These are phyloP conservation scores for Hirtodrosophila confusa DNA, from an alignment of 2,888 invertebrate genomes.

Conservation along the genomic window DNA sequence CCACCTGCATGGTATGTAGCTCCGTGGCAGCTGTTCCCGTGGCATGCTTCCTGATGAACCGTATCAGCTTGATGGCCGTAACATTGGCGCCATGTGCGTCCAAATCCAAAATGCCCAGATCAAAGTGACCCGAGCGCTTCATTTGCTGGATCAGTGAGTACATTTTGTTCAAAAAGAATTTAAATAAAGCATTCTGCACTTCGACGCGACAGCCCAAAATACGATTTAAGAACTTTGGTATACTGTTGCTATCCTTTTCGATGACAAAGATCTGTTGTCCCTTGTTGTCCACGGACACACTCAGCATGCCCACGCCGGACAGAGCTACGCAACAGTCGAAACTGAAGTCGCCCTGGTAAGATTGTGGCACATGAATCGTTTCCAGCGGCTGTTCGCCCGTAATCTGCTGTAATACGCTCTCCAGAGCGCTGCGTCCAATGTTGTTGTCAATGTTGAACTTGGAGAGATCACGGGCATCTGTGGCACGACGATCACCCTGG, in stretches of 20 bases:
- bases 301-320: constrained; percentile 45
- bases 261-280: constrained; percentile 85
- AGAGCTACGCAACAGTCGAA: constrained; percentile 48
- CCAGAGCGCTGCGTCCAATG: constrained; percentile 96
- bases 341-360: constrained; percentile 94
- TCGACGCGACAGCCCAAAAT: constrained; percentile 99
- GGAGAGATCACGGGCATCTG: constrained; percentile 96
- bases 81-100: constrained; percentile 97
- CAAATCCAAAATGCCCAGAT: constrained; percentile 95
- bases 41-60: constrained; percentile 94
- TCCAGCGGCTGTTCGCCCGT: constrained; percentile 94
- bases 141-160: constrained; percentile 96
- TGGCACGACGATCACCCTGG: constrained; percentile 98
- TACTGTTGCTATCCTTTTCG: constrained; percentile 97
- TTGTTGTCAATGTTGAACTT: constrained; percentile 99
- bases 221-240: constrained; percentile 98
- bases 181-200: constrained; percentile 97
- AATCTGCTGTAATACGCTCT: constrained; percentile 97
- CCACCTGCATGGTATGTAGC: constrained; percentile 95
- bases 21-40: constrained; percentile 96
- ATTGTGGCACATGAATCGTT: constrained; percentile 91
- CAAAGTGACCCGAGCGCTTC: constrained; percentile 96
- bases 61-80: constrained; percentile 90
- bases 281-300: constrained; percentile 76
- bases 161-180: constrained; percentile 98